Percentiles rank a stretch among this genome's conserved stretches.
These are phyloP conservation scores for Sceloporus undulatus DNA, from an alignment of 2,113 vertebrate species.

Conservation along the genomic window DNA sequence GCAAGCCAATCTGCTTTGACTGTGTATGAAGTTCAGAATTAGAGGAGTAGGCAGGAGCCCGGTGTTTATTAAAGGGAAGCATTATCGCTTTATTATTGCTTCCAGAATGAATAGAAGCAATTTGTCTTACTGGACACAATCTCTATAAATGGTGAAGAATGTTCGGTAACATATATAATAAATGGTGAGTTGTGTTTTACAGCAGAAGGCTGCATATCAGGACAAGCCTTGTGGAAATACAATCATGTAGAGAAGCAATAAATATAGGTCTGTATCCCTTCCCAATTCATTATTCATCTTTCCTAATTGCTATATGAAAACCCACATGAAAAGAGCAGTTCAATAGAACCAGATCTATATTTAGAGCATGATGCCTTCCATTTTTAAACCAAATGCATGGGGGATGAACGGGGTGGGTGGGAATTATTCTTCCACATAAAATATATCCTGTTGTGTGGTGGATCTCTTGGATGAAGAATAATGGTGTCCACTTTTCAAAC, in stretches of 20 bases:
- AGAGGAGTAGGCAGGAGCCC: conserved; percentile 30
- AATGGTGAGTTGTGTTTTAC: conserved; percentile 70
- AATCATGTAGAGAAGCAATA: conserved; percentile 54
- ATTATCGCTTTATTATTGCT: conserved; percentile 73
- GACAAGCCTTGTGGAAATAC: conserved; percentile 61
- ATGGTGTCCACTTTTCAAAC: not conserved
- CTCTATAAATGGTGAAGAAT: conserved; percentile 74
- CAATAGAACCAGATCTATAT: not conserved
- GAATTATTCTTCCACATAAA: not conserved
- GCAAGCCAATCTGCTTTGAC: not conserved
- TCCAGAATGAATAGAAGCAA: conserved; percentile 59
- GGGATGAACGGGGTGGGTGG: too few species aligned
- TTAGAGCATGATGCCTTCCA: not conserved
- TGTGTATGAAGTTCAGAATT: conserved; percentile 27
- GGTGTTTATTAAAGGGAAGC: conserved; percentile 54
- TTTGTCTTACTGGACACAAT: conserved; percentile 72
- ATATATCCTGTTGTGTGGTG: not conserved
- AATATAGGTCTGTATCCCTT: conserved; percentile 64
- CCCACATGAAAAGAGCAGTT: not conserved
- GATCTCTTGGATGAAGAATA: not conserved
- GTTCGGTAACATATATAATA: conserved; percentile 71
- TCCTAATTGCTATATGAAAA: conserved; percentile 64
- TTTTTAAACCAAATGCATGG: not conserved
- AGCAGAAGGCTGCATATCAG: conserved; percentile 42
- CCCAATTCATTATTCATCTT: conserved; percentile 52